These are phyloP conservation scores for Sylvilagus floridanus DNA, from an alignment of 2,797 vertebrate species.

Conservation along the genomic window DNA sequence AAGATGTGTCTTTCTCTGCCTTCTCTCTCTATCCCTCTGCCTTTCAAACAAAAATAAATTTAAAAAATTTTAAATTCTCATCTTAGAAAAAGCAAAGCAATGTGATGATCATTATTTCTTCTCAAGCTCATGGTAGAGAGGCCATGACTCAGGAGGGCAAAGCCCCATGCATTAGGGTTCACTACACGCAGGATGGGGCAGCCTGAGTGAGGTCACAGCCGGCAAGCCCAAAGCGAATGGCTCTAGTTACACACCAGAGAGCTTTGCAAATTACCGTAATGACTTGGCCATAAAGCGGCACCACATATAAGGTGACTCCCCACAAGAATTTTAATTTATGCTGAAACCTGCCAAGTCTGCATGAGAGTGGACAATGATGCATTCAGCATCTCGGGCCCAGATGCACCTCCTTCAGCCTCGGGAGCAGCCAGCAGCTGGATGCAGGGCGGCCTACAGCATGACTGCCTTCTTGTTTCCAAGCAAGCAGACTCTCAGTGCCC, in stretches of 20 bases:
- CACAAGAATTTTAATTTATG: constrained; percentile 66
- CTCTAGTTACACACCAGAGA: constrained; percentile 58
- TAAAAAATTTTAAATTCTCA: too few relatives aligned
- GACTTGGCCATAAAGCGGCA: constrained; percentile 69
- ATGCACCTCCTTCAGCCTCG: not conserved
- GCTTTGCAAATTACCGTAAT: constrained; percentile 67
- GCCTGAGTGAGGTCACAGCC: constrained; percentile 25
- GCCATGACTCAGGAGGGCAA: constrained; percentile 1
- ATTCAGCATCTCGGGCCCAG: constrained; percentile 58
- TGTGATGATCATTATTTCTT: not conserved
- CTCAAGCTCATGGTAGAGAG: not conserved
- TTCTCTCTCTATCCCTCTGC: too few relatives aligned
- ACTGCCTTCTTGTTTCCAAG: not conserved
- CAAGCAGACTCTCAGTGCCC: not conserved
- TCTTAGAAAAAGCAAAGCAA: too few relatives aligned
- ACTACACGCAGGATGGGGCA: not conserved
- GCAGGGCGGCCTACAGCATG: not conserved
- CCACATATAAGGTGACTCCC: constrained; percentile 76
- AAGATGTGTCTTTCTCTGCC: too few relatives aligned
- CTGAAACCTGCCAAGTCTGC: constrained; percentile 61
- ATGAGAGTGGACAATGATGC: constrained; percentile 42
- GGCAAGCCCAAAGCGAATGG: constrained; percentile 62
- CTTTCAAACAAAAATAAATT: too few relatives aligned
- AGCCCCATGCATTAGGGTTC: not conserved
- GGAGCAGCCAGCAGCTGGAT: not conserved